Evolutionary conservation across 2,888 invertebrate genomes (phyloP).

Genomic region (Amiota communis): DNA sequence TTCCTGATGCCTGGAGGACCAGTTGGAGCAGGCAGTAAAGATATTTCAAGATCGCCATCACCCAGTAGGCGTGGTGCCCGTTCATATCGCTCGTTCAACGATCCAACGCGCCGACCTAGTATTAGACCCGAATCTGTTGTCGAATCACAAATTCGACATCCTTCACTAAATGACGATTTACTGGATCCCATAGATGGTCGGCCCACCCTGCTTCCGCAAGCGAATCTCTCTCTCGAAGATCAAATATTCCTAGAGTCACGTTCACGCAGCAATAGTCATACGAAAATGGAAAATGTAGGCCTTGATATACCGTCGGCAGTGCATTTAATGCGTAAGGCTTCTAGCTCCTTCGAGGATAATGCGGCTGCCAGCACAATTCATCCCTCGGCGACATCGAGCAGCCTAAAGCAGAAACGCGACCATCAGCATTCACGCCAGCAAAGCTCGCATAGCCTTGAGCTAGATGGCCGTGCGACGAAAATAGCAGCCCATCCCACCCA

Average conservation of each 20-base stretch:
- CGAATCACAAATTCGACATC: slow-evolving; percentile 71
- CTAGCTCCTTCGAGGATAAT: slow-evolving; percentile 68
- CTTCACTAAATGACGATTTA: slow-evolving; percentile 72
- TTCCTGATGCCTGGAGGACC: slow-evolving; percentile 53
- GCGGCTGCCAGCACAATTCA: slow-evolving; percentile 56
- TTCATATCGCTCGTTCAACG: slow-evolving; percentile 73
- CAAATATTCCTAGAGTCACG: slow-evolving; percentile 71
- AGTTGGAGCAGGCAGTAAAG: slow-evolving; percentile 53
- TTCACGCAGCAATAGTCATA: slow-evolving; percentile 72
- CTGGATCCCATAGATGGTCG: slow-evolving; percentile 64
- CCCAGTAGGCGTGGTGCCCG: slow-evolving; percentile 72
- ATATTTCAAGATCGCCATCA: slow-evolving; percentile 70
- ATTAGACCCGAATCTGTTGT: slow-evolving; percentile 68
- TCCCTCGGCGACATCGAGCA: slow-evolving; percentile 60
- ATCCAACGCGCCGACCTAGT: slow-evolving; percentile 67
- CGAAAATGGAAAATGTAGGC: slow-evolving; percentile 71
- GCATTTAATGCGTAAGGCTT: slow-evolving; percentile 63
- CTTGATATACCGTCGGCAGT: slow-evolving; percentile 56
- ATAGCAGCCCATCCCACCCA: slow-evolving; percentile 55
- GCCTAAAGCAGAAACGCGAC: slow-evolving; percentile 67
- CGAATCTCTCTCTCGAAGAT: slow-evolving; percentile 71
- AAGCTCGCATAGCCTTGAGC: slow-evolving; percentile 72
- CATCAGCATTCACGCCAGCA: slow-evolving; percentile 70
- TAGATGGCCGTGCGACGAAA: slow-evolving; percentile 66
- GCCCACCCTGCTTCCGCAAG: slow-evolving; percentile 59